These are phyloP conservation scores for Scolanthus callimorphus DNA, from an alignment of 92 coral and sea anemone species.

Conservation along the genomic window DNA sequence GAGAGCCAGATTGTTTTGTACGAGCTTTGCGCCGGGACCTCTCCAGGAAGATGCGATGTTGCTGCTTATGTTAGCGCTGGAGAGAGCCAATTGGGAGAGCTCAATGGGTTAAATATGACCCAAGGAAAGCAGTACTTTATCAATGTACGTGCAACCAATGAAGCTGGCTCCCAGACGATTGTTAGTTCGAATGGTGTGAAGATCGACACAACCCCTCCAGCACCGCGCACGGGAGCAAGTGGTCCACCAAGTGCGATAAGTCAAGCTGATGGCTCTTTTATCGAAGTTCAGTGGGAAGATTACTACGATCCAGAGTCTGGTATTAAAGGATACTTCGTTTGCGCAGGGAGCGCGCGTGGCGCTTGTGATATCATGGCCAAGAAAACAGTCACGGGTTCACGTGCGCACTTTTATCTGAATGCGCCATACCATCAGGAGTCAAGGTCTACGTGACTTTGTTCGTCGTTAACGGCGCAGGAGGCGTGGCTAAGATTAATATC, in stretches of 20 bases:
- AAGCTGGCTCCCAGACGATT: conserved; percentile 62
- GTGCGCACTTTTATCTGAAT: conserved; percentile 17
- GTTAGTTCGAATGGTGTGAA: too few relatives aligned
- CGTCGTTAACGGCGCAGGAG: conserved; percentile 69
- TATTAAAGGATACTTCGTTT: conserved; percentile 52
- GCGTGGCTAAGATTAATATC: conserved; percentile 34
- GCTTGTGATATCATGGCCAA: conserved; percentile 70
- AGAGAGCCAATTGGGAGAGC: conserved; percentile 13
- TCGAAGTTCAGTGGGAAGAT: conserved; percentile 85
- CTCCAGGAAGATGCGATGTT: conserved; percentile 60
- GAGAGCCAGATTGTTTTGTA: conserved; percentile 56
- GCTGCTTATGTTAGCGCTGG: conserved; percentile 37
- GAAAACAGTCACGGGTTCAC: conserved; percentile 33
- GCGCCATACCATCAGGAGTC: conserved; percentile 52
- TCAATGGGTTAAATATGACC: conserved; percentile 49
- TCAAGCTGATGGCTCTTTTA: conserved; percentile 49
- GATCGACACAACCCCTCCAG: conserved; percentile 71
- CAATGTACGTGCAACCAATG: conserved; percentile 64
- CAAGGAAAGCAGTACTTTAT: conserved; percentile 51
- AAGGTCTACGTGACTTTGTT: conserved; percentile 50
- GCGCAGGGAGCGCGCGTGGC: conserved; percentile 79
- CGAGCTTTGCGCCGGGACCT: conserved; percentile 65
- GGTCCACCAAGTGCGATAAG: conserved; percentile 43
- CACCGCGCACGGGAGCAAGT: conserved; percentile 51
- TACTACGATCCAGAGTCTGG: conserved; percentile 74